Base-by-base conservation (phyloP, 64 coral and sea anemone species). In the Actinia equina region DNA sequence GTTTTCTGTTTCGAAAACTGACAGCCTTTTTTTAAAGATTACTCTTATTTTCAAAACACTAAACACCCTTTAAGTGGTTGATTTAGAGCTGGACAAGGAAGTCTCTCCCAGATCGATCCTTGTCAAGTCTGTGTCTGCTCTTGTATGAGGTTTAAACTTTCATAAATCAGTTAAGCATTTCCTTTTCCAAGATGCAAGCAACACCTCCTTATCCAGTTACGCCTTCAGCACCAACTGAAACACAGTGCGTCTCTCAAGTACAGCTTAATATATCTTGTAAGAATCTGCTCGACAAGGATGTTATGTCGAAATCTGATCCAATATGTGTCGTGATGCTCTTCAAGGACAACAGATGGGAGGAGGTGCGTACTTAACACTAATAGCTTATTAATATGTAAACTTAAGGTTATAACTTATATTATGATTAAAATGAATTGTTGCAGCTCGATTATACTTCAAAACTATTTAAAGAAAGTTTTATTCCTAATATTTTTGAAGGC, bases 271-370 rank as follows among this genome's bases (percentile, higher is more conserved):
- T 99, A 58, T 95, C 97, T 20, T 99, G 97, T 79, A 95, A 85
- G 42, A 94, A 94, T 45, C 86, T 99, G 6, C 58, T 80, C 11
- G 93, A 99, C 22, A 95, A 95, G 87, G 97, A 99, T 89, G 88
- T 95, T 1, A 57, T 99, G 88, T 99, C 97, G 10, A 99, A 99
- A 77, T 99, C 97, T 44, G 97, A 99, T 16, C 97, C 97, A 25
- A 77, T 99, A 86, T 80, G 86, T 7, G 97, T 95, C 4, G 91
- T 99, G 2, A 90, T 89, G 86, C 77, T 88, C 10, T 89, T 99
- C 7, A 96, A 86, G 44, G 70, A 82, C 18, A 90, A 82, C 44
- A 84, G 85, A 46, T 99, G 93, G 97, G 53, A 89, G 41, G 97
- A 99, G 97, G 97, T 95, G 46, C 7, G 7, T 49, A 8, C 7